Evolutionary conservation across 2,113 vertebrate species (phyloP).

Genomic region (Indri indri): DNA sequence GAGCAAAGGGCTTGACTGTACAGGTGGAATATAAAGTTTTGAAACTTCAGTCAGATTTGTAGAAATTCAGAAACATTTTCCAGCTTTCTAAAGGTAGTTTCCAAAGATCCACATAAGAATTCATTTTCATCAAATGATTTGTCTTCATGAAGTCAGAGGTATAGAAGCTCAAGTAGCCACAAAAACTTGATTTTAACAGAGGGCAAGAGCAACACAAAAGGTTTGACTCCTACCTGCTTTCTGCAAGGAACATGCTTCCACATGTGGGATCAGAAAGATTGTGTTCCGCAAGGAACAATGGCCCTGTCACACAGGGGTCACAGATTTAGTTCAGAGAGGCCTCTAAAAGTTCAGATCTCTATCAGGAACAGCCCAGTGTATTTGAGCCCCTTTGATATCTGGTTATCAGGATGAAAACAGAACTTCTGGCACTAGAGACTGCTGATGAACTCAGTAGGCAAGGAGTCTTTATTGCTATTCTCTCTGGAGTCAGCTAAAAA

Average conservation of each 20-base stretch:
- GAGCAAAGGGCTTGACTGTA: neutral
- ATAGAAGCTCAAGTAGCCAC: neutral
- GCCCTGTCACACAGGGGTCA: conserved; percentile 43
- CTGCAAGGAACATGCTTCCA: conserved; percentile 20
- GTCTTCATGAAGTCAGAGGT: neutral
- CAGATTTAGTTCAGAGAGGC: conserved; percentile 42
- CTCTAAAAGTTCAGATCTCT: conserved; percentile 62
- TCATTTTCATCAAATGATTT: conserved; percentile 39
- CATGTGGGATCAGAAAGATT: conserved; percentile 46
- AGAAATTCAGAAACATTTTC: conserved; percentile 38
- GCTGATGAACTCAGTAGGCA: conserved; percentile 11
- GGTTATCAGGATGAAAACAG: conserved; percentile 67
- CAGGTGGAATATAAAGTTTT: neutral
- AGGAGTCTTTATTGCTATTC: conserved; percentile 46
- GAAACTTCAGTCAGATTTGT: neutral
- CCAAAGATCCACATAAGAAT: neutral
- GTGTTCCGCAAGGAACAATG: conserved; percentile 57
- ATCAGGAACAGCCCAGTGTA: conserved; percentile 32
- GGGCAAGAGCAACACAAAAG: conserved; percentile 30
- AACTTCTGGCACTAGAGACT: conserved; percentile 23
- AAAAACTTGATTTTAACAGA: conserved; percentile 43
- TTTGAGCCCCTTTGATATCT: conserved; percentile 66
- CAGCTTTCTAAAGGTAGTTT: conserved; percentile 37
- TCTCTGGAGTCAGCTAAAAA: conserved; percentile 12
- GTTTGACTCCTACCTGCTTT: conserved; percentile 21